Conservation (phyloP, 53 echinoderm and acorn worm species). For the Pentamera pediparva region DNA sequence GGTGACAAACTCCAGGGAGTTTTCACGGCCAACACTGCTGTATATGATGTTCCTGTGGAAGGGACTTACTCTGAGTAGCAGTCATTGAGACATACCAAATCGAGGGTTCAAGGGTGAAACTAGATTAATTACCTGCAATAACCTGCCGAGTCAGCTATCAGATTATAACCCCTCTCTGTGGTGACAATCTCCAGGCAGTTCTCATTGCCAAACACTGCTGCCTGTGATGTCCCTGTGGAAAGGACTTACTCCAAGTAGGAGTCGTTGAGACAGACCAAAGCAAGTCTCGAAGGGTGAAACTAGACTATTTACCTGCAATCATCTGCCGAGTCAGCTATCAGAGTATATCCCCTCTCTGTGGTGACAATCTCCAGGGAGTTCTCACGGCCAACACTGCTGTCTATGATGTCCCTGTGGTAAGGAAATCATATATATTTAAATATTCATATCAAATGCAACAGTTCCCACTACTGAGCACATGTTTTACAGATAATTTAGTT, state of each 20-base stretch:
- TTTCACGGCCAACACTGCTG: slow-evolving; percentile 86
- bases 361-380: slow-evolving; percentile 88
- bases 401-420: slow-evolving; percentile 63
- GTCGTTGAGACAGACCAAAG: too few relatives aligned
- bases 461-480: too few relatives aligned
- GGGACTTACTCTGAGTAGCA: too few relatives aligned
- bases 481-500: too few relatives aligned
- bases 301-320: slow-evolving; percentile 90
- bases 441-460: background rate
- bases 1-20: slow-evolving; percentile 81
- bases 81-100: too few relatives aligned
- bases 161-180: slow-evolving; percentile 63
- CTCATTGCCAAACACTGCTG: slow-evolving; percentile 79
- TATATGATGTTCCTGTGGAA: slow-evolving; percentile 69
- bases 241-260: too few relatives aligned
- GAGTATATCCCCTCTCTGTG: slow-evolving; percentile 61
- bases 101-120: too few relatives aligned
- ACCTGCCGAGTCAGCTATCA: slow-evolving; percentile 92
- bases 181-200: slow-evolving; percentile 86
- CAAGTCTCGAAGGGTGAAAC: too few relatives aligned
- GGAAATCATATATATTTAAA: background rate
- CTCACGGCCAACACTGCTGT: slow-evolving; percentile 86
- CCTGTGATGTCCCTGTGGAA: slow-evolving; percentile 78
- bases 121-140: slow-evolving; percentile 98
- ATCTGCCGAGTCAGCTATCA: slow-evolving; percentile 93